Base-by-base conservation (phyloP, 2,113 vertebrate genomes). In the Dipodomys stephensi region DNA sequence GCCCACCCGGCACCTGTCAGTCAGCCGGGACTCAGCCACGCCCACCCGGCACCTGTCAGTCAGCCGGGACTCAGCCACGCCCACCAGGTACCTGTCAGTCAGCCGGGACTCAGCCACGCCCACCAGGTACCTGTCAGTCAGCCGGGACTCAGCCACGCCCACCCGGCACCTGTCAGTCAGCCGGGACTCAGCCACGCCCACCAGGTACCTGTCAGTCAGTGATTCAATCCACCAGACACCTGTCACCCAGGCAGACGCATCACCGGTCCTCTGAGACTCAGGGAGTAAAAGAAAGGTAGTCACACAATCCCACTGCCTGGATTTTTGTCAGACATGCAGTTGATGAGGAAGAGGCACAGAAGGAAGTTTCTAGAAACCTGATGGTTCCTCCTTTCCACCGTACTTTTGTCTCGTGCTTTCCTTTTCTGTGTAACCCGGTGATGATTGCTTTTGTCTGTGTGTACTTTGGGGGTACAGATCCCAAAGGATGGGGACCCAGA, bases 151-250 rank as follows among this genome's bases (percentile, higher is more conserved):
- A 39, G 39, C 39, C 5, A 39, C 39, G 5, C 39, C 39, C 39
- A 6, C n/a, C n/a, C 60, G 49, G 49, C 49, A 23, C 1, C 7
- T 46, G 86, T 73, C 86, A 84, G 49, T 88, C 49, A 80, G 83
- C 73, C 35, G 2, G 25, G 87, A 96, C 80, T 53, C 67, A 92
- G 39, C 39, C 39, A 39, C 39, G 62, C 89, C 72, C 91, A 49
- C 28, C 67, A 30, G 68, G 69, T 68, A 64, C 7, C 0, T 4
- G 68, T 91, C 90, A 89, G 39, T 6, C 39, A 39, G 39, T 28
- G 87, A 96, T 83, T 53, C 67, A 92, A 67, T 91, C 72, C 92
- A 49, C 28, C 67, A 44, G 68, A 73, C 77, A 64, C 7, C 0
- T 4, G 68, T 91, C 90, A 89, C 67, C 57, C 77, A 73, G 64